Conservation (phyloP, 37 sponge, comb jelly and placozoan genomes). For the Haliclona indistincta region DNA sequence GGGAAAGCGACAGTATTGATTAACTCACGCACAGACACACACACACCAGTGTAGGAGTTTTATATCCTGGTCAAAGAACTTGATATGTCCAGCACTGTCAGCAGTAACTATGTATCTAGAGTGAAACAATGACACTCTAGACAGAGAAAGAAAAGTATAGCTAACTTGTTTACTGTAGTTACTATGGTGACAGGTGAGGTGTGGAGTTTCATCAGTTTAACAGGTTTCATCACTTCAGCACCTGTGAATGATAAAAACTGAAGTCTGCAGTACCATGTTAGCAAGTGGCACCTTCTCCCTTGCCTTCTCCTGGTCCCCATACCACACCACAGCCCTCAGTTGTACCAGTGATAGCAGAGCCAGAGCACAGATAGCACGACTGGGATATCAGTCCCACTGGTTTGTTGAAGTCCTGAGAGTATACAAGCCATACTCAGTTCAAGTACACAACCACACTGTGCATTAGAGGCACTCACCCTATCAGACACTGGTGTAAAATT, state of each 20-base stretch:
- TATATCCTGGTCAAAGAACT: constrained; percentile 85
- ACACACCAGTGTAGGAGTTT: constrained; percentile 86
- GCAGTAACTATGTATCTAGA: constrained; percentile 79
- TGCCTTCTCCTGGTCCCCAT: constrained; percentile 69
- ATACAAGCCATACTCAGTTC: background rate
- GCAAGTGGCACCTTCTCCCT: constrained; percentile 2
- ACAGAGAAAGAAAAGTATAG: background rate
- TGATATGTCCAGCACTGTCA: constrained; percentile 73
- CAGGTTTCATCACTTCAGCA: constrained; percentile 38
- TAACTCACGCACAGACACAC: background rate
- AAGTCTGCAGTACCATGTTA: background rate
- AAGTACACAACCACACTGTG: background rate
- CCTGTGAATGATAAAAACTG: too few relatives aligned
- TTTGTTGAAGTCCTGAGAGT: constrained; percentile 85
- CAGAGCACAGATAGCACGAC: constrained; percentile 69
- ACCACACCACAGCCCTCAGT: constrained; percentile 85
- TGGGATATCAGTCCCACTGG: constrained; percentile 76
- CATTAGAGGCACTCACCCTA: constrained; percentile 14
- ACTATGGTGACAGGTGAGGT: constrained; percentile 59
- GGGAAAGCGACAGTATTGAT: background rate
- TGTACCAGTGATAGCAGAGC: constrained; percentile 78
- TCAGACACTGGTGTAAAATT: constrained; percentile 27
- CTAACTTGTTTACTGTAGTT: constrained; percentile 47
- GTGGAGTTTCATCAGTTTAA: constrained; percentile 76
- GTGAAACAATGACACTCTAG: background rate